A percentile compares a stretch with the other conserved stretches of the same genome.
Conservation (phyloP, 2,797 vertebrate genomes). For the Crenuchus spilurus region DNA sequence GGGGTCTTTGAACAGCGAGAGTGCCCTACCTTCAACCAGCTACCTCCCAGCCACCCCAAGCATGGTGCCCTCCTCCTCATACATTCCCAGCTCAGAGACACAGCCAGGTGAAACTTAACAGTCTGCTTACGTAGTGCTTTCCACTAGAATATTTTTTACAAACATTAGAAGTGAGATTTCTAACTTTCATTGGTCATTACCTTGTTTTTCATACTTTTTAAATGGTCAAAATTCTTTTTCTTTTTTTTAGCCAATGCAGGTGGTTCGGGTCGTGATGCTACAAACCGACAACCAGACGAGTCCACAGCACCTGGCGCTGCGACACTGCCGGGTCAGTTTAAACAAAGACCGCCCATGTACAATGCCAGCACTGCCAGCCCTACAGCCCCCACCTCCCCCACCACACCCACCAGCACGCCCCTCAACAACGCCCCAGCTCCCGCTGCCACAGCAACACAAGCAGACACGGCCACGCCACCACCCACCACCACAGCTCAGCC, state of each 20-base stretch:
- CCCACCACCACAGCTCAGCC: constrained; percentile 79
- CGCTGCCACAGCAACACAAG: constrained; percentile 78
- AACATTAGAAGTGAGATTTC: no score
- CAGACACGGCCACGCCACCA: constrained; percentile 75
- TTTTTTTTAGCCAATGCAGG: constrained; percentile 75
- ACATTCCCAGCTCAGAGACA: constrained; percentile 91
- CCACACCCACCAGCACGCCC: constrained; percentile 75
- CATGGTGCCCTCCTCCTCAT: constrained; percentile 94
- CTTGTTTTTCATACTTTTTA: no score
- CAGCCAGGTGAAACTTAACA: constrained; percentile 82
- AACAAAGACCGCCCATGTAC: constrained; percentile 95
- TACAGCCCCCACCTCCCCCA: constrained; percentile 78
- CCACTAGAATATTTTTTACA: no score
- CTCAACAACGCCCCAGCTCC: constrained; percentile 81
- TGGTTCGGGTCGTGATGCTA: constrained; percentile 82
- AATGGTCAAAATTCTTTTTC: no score
- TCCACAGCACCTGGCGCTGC: constrained; percentile 75
- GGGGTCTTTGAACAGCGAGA: constrained; percentile 89
- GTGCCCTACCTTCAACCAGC: constrained; percentile 92
- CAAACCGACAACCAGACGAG: constrained; percentile 87
- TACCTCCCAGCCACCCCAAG: constrained; percentile 96
- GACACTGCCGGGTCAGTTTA: constrained; percentile 88
- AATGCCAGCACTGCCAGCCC: constrained; percentile 86
- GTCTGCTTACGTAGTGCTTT: no score
- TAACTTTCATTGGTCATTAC: no score